Percentiles rank a stretch among this genome's conserved stretches.
Conservation (phyloP, 2,113 vertebrate species). For the Dasypus novemcinctus region DNA sequence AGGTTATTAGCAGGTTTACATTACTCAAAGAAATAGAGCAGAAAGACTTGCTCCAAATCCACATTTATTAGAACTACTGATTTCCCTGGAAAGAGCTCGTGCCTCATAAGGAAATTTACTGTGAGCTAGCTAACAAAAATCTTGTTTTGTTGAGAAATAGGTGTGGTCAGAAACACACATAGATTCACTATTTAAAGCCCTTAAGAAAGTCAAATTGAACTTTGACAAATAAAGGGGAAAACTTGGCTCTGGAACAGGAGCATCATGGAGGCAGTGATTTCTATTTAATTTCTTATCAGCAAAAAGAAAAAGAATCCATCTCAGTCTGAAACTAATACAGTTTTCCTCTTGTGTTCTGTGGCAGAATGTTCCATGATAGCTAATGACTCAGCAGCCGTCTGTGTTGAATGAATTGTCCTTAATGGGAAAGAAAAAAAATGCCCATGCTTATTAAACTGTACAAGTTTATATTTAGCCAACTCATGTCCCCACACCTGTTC, state of each 20-base stretch:
- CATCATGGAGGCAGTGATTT: not conserved
- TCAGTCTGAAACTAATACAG: not conserved
- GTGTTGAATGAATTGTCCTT: constrained; percentile 65
- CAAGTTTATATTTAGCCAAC: constrained; percentile 79
- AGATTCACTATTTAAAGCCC: constrained; percentile 24
- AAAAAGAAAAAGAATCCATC: not conserved
- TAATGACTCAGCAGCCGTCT: constrained; percentile 33
- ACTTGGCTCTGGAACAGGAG: not conserved
- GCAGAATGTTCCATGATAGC: not conserved
- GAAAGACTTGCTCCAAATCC: not conserved
- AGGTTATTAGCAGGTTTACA: not conserved
- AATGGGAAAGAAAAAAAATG: constrained; percentile 69
- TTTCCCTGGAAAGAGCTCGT: not conserved
- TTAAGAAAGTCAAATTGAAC: constrained; percentile 27
- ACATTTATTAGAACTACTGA: not conserved
- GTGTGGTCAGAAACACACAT: not conserved
- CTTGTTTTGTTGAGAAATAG: constrained; percentile 15
- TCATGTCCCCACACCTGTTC: constrained; percentile 82
- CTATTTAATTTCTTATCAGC: constrained; percentile 27
- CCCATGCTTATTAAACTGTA: constrained; percentile 67
- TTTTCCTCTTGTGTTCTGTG: constrained; percentile 53
- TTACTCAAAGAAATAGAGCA: not conserved
- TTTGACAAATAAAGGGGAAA: not conserved
- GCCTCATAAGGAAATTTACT: constrained; percentile 17
- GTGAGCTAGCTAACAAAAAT: not conserved